A percentile compares a stretch with the other conserved stretches of the same genome.
phyloP scores from a whole-genome alignment of 2,113 vertebrate species.

The Hippocampus barbouri region DNA sequence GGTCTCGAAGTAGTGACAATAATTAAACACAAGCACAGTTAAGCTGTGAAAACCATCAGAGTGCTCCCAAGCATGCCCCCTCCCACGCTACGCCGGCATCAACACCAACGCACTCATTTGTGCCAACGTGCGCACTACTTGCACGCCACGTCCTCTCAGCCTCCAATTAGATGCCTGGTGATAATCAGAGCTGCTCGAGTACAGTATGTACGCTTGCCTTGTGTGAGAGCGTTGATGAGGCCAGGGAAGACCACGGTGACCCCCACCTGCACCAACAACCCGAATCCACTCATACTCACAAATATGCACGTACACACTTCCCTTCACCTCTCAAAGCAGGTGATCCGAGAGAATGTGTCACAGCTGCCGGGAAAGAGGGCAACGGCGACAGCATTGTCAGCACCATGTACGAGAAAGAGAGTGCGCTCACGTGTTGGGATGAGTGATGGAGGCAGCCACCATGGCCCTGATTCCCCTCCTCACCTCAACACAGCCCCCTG shows the following conservation, averaged over 20 bases:
- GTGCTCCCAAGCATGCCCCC: slow-evolving; percentile 10
- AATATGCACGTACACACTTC: not conserved
- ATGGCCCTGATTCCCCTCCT: slow-evolving; percentile 44
- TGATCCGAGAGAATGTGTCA: slow-evolving; percentile 64
- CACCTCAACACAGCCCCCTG: slow-evolving; percentile 43
- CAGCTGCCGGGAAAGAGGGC: slow-evolving; percentile 42
- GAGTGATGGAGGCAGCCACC: slow-evolving; percentile 62
- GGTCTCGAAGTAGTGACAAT: not conserved
- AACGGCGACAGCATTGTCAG: slow-evolving; percentile 45
- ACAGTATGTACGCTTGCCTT: not conserved
- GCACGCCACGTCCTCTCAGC: slow-evolving; percentile 31
- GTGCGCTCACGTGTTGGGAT: slow-evolving; percentile 50
- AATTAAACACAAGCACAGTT: slow-evolving; percentile 15
- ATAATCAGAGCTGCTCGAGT: slow-evolving; percentile 34
- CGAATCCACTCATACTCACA: not conserved
- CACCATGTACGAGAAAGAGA: slow-evolving; percentile 21
- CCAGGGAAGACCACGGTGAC: slow-evolving; percentile 37
- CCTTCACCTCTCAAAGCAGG: slow-evolving; percentile 31
- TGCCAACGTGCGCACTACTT: slow-evolving; percentile 15
- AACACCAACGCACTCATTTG: slow-evolving; percentile 21
- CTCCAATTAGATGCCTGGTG: slow-evolving; percentile 37
- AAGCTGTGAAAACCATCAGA: slow-evolving; percentile 29
- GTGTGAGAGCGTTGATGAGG: slow-evolving; percentile 45
- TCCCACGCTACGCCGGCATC: not conserved
- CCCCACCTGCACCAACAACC: not conserved